Percentiles rank a stretch among this genome's conserved stretches.
These are phyloP conservation scores for Spinibarbus caldwelli DNA, from an alignment of 2,797 vertebrate species.

Conservation along the genomic window DNA sequence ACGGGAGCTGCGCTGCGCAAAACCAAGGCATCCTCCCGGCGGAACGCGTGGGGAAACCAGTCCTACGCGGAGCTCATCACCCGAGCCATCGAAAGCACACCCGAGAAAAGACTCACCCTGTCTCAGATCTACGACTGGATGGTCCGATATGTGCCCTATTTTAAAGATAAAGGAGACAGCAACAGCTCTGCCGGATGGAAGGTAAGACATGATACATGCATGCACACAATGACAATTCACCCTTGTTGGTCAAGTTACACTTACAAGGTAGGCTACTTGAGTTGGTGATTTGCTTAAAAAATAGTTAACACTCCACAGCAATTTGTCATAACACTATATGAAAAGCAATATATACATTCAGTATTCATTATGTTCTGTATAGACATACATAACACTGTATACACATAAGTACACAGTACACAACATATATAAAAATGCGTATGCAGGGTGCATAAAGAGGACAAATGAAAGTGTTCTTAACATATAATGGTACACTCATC, in stretches of 20 bases:
- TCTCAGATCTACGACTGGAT: constrained; percentile 99
- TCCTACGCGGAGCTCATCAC: constrained; percentile 99
- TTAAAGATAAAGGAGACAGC: constrained; percentile 99
- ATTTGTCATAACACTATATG: background rate
- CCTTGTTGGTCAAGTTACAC: background rate
- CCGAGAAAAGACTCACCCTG: constrained; percentile 95
- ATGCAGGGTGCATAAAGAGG: background rate
- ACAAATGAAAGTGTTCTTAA: background rate
- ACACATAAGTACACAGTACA: background rate
- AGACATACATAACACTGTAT: no score
- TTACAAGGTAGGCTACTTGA: background rate
- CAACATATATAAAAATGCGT: background rate
- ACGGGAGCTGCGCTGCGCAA: constrained; percentile 89
- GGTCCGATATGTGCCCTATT: constrained; percentile 98
- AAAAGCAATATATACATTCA: background rate
- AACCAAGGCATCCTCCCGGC: constrained; percentile 90
- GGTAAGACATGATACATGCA: constrained; percentile 75
- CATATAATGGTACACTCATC: background rate
- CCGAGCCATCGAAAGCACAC: constrained; percentile 96
- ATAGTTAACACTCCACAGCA: background rate
- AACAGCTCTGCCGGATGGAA: constrained; percentile 99
- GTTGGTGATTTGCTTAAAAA: background rate
- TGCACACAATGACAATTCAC: background rate
- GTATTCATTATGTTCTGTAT: background rate
- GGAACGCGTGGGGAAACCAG: constrained; percentile 99